Conservation (phyloP, 2,113 vertebrate genomes). For the Nipponia nippon region DNA sequence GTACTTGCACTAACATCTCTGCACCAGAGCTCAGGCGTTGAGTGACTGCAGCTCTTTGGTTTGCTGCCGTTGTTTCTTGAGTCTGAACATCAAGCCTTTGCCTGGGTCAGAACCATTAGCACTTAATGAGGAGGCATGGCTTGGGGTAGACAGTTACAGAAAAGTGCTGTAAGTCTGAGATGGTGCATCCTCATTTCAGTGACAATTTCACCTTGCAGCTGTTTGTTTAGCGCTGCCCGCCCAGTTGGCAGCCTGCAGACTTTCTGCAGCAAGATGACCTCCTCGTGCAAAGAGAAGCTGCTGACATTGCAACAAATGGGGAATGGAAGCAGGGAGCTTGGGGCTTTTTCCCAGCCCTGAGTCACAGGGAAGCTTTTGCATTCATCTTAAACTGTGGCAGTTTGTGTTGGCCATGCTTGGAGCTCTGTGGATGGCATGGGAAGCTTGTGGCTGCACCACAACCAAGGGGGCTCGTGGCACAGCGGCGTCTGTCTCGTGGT, state of each 20-base stretch:
- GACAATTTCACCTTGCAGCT: not conserved
- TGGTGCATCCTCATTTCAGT: not conserved
- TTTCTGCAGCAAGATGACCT: not conserved
- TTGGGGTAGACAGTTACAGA: not conserved
- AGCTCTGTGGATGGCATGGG: not conserved
- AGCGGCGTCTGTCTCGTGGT: accelerated
- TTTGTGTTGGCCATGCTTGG: not conserved
- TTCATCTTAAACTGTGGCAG: not conserved
- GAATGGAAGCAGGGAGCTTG: not conserved
- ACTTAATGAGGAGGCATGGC: not conserved
- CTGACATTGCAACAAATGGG: not conserved
- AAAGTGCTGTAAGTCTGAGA: not conserved
- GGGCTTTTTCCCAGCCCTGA: accelerated
- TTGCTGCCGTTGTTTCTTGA: not conserved
- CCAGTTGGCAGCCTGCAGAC: not conserved
- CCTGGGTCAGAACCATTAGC: not conserved
- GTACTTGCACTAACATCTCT: not conserved
- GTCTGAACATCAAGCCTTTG: not conserved
- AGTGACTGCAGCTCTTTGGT: not conserved
- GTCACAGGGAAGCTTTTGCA: not conserved
- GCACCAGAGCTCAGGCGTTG: not conserved
- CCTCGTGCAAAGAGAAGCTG: not conserved
- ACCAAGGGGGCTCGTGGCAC: not conserved
- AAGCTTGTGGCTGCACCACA: not conserved
- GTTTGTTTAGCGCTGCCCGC: not conserved